Evolutionary conservation across 2,797 vertebrate species (phyloP).

Genomic region (Rhodeus uyekii): DNA sequence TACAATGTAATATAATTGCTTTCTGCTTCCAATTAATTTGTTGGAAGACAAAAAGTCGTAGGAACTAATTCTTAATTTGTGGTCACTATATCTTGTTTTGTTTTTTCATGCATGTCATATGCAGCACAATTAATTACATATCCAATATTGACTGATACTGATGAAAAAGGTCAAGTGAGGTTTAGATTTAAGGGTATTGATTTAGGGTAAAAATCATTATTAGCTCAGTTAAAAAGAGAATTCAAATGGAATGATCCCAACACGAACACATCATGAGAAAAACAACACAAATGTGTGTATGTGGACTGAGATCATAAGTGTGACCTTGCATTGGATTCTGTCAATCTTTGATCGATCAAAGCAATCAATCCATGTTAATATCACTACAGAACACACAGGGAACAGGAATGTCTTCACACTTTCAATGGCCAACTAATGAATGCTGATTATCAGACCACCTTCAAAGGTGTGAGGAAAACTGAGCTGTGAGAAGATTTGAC

Average conservation of each 20-base stretch:
- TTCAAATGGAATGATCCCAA: neutral
- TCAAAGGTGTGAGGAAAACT: constrained; percentile 22
- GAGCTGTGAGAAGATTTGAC: constrained; percentile 21
- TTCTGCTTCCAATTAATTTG: no score
- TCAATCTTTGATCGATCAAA: constrained; percentile 34
- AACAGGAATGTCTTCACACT: neutral
- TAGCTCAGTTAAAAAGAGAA: neutral
- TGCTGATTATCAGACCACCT: constrained; percentile 1
- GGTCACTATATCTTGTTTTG: neutral
- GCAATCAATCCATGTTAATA: constrained; percentile 44
- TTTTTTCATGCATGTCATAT: neutral
- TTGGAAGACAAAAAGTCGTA: neutral
- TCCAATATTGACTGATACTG: neutral
- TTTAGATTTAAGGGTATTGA: neutral
- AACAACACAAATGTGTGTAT: neutral
- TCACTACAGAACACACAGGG: constrained; percentile 34
- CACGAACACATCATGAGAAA: neutral
- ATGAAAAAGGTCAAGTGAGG: neutral
- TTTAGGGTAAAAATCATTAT: neutral
- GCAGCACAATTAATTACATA: neutral
- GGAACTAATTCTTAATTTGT: neutral
- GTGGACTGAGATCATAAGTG: constrained; percentile 30
- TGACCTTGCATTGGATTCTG: constrained; percentile 16
- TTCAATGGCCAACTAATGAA: neutral
- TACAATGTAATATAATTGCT: neutral